Conservation (phyloP, 1,140 invertebrate genomes). For the Agrilus planipennis region DNA sequence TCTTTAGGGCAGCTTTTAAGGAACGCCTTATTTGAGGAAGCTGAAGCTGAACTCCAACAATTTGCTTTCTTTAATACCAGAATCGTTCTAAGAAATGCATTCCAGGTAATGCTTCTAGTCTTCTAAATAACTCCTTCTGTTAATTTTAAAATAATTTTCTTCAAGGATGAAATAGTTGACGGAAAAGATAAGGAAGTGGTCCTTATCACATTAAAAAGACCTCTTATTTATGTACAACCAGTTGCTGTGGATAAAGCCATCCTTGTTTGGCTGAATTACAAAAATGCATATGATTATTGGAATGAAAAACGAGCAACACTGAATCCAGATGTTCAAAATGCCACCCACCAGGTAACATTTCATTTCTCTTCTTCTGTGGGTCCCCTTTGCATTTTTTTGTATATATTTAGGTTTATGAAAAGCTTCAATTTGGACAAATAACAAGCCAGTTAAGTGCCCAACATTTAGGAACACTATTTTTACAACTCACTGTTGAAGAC, state of each 20-base stretch:
- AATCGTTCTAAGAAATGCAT: slow-evolving; percentile 46
- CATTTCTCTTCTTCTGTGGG: too few species aligned
- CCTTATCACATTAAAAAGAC: slow-evolving; percentile 79
- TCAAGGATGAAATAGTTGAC: slow-evolving; percentile 83
- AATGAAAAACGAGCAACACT: slow-evolving; percentile 84
- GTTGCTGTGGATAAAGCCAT: slow-evolving; percentile 93
- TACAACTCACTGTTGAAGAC: slow-evolving; percentile 91
- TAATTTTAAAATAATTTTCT: slow-evolving; percentile 20
- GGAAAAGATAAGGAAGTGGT: slow-evolving; percentile 89
- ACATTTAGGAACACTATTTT: slow-evolving; percentile 78
- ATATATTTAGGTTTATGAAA: slow-evolving; percentile 52
- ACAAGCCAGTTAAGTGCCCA: slow-evolving; percentile 58
- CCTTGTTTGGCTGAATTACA: slow-evolving; percentile 95
- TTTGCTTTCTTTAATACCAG: slow-evolving; percentile 95
- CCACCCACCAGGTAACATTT: slow-evolving; percentile 73
- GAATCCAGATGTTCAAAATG: slow-evolving; percentile 74
- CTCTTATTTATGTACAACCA: slow-evolving; percentile 90
- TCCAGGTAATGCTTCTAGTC: slow-evolving; percentile 18
- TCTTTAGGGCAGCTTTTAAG: slow-evolving; percentile 87
- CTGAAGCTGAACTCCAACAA: slow-evolving; percentile 91
- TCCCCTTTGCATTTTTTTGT: too few species aligned
- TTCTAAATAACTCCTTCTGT: neutral
- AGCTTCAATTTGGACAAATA: slow-evolving; percentile 64
- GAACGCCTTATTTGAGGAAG: slow-evolving; percentile 92
- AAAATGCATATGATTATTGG: slow-evolving; percentile 98